These are phyloP conservation scores for Molothrus aeneus DNA, from an alignment of 2,797 vertebrate species.

Conservation along the genomic window DNA sequence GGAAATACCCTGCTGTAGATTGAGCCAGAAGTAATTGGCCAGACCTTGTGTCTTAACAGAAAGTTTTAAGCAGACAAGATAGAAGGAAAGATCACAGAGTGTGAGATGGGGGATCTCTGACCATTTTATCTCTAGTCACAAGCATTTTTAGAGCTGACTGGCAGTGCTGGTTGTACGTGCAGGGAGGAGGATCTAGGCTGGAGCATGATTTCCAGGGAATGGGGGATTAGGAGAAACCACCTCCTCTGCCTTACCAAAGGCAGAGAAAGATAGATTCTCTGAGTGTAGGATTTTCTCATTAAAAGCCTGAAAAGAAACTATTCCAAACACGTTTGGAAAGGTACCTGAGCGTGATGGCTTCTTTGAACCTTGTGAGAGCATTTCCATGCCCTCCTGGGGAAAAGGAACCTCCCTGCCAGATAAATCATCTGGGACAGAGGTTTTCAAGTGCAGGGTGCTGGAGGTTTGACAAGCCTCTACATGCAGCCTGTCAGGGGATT, in stretches of 20 bases:
- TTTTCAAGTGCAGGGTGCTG: neutral
- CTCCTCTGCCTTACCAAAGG: neutral
- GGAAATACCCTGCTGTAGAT: neutral
- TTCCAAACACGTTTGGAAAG: neutral
- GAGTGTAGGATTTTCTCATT: neutral
- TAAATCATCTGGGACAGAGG: neutral
- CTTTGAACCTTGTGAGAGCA: neutral
- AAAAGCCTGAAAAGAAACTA: neutral
- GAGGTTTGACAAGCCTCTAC: neutral
- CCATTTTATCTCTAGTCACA: neutral
- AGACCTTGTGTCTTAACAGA: neutral
- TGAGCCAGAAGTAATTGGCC: neutral
- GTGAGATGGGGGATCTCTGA: neutral
- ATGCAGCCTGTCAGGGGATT: neutral
- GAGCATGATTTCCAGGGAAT: neutral
- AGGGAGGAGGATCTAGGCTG: neutral
- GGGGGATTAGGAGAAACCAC: neutral
- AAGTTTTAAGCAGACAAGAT: neutral
- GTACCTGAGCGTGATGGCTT: neutral
- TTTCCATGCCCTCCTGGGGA: neutral
- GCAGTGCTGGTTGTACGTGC: rapidly evolving
- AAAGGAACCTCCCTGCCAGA: neutral
- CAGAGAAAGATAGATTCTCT: neutral
- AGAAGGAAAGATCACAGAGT: neutral
- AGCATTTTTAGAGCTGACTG: neutral